These are phyloP conservation scores for Montipora capricornis DNA, from an alignment of 64 coral and sea anemone genomes.

Conservation along the genomic window DNA sequence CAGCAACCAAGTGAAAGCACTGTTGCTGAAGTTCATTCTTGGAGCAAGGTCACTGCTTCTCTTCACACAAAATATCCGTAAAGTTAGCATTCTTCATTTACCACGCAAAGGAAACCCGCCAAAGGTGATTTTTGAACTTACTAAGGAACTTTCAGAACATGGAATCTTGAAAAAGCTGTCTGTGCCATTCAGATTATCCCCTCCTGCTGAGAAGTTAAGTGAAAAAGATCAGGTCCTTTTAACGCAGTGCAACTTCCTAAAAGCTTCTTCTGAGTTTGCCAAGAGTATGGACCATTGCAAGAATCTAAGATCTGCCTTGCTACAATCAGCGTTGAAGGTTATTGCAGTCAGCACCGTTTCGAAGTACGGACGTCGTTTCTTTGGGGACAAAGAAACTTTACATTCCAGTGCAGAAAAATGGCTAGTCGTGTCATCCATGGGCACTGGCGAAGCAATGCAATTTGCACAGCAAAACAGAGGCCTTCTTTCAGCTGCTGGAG, in stretches of 20 bases:
- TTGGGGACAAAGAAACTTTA: neutral
- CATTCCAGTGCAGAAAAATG: conserved; percentile 7
- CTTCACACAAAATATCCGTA: conserved; percentile 85
- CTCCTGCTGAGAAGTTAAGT: neutral
- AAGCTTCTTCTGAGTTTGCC: neutral
- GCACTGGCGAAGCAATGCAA: conserved; percentile 40
- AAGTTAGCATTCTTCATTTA: conserved; percentile 73
- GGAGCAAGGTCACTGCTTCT: conserved; percentile 76
- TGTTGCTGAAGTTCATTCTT: conserved; percentile 59
- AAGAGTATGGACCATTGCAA: neutral
- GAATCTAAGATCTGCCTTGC: neutral
- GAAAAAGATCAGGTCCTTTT: conserved; percentile 1
- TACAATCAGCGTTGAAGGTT: neutral
- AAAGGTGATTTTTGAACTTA: conserved; percentile 16
- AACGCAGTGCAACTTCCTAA: conserved; percentile 21
- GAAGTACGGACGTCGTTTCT: neutral
- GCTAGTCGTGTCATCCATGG: conserved; percentile 78
- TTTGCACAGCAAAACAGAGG: conserved; percentile 43
- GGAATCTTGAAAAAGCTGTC: conserved; percentile 15
- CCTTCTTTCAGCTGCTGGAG: conserved; percentile 76
- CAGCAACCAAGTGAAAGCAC: conserved; percentile 39
- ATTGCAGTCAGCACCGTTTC: neutral
- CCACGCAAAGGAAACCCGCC: conserved; percentile 39
- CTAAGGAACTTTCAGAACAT: neutral
- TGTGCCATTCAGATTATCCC: neutral